phyloP scores from a whole-genome alignment of 2,113 vertebrate genomes.

The Pristiophorus japonicus region DNA sequence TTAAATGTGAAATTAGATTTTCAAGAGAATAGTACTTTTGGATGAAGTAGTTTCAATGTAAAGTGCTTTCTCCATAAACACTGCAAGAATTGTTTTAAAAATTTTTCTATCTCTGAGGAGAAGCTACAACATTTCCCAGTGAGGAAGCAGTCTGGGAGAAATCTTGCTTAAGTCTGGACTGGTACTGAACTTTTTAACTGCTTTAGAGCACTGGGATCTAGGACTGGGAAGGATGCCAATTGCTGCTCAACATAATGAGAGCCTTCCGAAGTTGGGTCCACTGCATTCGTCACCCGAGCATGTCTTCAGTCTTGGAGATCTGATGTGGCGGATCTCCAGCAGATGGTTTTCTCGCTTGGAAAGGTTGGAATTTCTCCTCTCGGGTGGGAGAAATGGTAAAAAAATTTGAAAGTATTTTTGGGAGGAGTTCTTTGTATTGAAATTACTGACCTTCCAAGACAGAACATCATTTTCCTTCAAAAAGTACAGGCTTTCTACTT shows the following conservation, averaged over 20 bases:
- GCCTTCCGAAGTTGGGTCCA: conserved; percentile 12
- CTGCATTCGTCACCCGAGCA: not conserved
- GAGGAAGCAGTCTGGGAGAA: not conserved
- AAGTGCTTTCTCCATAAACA: not conserved
- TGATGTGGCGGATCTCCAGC: not conserved
- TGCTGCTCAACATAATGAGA: conserved; percentile 17
- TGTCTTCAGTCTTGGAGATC: conserved; percentile 21
- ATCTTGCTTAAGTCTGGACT: not conserved
- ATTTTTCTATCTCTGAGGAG: not conserved
- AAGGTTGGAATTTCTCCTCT: conserved; percentile 18
- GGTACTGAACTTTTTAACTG: not conserved
- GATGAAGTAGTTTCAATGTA: not conserved
- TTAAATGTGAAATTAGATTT: conserved; percentile 11
- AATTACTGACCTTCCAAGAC: not conserved
- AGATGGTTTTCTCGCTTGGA: not conserved
- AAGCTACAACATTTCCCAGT: not conserved
- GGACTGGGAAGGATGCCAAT: conserved; percentile 27
- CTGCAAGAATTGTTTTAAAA: not conserved
- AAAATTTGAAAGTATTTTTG: not conserved
- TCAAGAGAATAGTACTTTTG: not conserved
- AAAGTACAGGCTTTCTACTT: not conserved
- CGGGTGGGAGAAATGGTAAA: not conserved
- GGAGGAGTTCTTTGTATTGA: not conserved
- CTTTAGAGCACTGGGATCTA: not conserved
- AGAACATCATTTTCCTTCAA: not conserved